Conservation (phyloP, 1,140 invertebrate species). For the Bombus polaris region DNA sequence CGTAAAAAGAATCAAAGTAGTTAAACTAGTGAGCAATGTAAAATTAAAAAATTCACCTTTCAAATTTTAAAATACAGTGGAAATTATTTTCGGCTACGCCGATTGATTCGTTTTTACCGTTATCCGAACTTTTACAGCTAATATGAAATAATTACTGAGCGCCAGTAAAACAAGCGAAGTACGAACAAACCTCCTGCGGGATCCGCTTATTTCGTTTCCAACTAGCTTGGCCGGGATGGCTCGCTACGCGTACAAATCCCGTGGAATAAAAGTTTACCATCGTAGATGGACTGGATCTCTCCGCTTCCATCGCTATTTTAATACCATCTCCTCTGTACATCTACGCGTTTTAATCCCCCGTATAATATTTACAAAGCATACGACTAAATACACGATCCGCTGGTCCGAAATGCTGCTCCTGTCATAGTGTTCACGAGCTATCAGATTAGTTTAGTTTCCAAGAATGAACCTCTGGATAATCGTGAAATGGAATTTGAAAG, state of each 20-base stretch:
- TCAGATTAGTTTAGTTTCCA: neutral
- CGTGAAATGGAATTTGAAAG: neutral
- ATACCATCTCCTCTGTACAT: constrained; percentile 14
- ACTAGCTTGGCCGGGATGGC: neutral
- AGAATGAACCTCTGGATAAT: neutral
- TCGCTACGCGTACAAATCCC: constrained; percentile 45
- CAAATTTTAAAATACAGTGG: neutral
- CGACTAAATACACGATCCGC: constrained; percentile 14
- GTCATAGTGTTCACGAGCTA: neutral
- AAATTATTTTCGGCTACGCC: neutral
- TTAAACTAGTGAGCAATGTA: neutral
- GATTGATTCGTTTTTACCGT: neutral
- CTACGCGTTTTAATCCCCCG: constrained; percentile 37
- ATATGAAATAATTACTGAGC: constrained; percentile 77
- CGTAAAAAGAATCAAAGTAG: neutral
- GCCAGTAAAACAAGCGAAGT: constrained; percentile 74
- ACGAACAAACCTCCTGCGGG: constrained; percentile 66
- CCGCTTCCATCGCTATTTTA: constrained; percentile 29
- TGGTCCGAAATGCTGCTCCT: neutral
- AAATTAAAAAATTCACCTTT: neutral
- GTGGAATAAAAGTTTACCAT: constrained; percentile 63
- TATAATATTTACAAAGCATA: constrained; percentile 63
- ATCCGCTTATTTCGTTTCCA: constrained; percentile 49
- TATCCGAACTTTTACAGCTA: constrained; percentile 59
- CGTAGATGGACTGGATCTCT: constrained; percentile 37